Percentiles rank a stretch among this genome's conserved stretches.
Evolutionary conservation across 2,113 vertebrate genomes (phyloP).

Genomic region (Corapipo altera): DNA sequence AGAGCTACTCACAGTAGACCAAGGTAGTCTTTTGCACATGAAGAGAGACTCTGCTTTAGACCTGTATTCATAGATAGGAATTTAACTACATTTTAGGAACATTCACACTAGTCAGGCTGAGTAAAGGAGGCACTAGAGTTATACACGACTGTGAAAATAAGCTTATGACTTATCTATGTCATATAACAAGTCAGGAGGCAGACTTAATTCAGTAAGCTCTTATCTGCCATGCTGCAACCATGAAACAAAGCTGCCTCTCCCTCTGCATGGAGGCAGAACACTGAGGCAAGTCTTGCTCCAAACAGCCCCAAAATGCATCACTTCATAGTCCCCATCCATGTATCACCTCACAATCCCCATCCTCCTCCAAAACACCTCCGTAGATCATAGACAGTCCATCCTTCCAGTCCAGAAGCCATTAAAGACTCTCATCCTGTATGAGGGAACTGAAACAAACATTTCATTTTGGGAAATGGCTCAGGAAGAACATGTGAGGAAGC

Average conservation of each 20-base stretch:
- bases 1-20: not conserved
- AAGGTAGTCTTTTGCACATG: not conserved
- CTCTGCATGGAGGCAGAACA: not conserved
- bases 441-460: constrained; percentile 24
- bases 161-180: not conserved
- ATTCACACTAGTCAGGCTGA: not conserved
- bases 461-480: constrained; percentile 45
- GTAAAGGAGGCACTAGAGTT: not conserved
- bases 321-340: not conserved
- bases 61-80: not conserved
- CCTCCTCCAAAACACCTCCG: not conserved
- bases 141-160: not conserved
- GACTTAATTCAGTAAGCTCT: not conserved
- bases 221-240: not conserved
- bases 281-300: not conserved
- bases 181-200: not conserved
- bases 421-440: not conserved
- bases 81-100: not conserved
- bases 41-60: not conserved
- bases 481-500: constrained; percentile 59
- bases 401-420: not conserved
- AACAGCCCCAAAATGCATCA: not conserved
- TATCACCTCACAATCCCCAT: not conserved
- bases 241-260: not conserved
- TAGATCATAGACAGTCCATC: not conserved